A percentile compares a stretch with the other conserved stretches of the same genome.
Conservation (phyloP, 2,113 vertebrate genomes). For the Crypturellus undulatus region DNA sequence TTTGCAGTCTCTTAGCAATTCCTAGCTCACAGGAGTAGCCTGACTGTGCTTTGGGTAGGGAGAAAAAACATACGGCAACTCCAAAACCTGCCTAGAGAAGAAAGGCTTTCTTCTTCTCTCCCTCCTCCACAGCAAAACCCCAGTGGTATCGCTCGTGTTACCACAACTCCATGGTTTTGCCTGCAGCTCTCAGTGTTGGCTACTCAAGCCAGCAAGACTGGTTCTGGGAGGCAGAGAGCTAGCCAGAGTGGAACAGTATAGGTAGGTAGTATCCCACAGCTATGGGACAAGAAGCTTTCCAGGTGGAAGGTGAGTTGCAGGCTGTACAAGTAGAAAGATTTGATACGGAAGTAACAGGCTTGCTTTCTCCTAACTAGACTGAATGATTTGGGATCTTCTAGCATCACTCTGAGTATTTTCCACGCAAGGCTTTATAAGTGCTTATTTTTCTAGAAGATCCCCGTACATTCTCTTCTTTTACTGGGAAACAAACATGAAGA, state of each 20-base stretch:
- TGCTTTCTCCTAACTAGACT: not conserved
- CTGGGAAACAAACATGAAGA: not conserved
- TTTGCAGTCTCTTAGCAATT: constrained; percentile 53
- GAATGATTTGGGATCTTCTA: not conserved
- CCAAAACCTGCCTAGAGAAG: not conserved
- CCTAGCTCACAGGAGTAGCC: not conserved
- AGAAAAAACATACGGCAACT: not conserved
- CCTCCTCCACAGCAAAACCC: not conserved
- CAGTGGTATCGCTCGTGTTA: not conserved
- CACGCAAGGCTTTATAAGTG: not conserved
- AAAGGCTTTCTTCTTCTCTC: not conserved
- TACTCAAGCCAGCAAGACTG: not conserved
- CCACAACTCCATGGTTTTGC: not conserved
- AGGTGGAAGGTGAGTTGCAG: not conserved
- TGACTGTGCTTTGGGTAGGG: not conserved
- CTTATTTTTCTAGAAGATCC: not conserved
- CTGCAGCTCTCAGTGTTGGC: not conserved
- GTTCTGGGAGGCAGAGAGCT: not conserved
- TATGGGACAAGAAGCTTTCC: not conserved
- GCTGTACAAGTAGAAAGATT: not conserved
- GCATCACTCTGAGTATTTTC: not conserved
- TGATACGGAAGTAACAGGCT: not conserved
- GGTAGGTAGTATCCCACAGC: not conserved
- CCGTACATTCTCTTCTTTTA: not conserved
- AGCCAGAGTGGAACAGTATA: not conserved